These are phyloP conservation scores for Melanchra persicariae DNA, from an alignment of 2,888 invertebrate species.

Conservation along the genomic window DNA sequence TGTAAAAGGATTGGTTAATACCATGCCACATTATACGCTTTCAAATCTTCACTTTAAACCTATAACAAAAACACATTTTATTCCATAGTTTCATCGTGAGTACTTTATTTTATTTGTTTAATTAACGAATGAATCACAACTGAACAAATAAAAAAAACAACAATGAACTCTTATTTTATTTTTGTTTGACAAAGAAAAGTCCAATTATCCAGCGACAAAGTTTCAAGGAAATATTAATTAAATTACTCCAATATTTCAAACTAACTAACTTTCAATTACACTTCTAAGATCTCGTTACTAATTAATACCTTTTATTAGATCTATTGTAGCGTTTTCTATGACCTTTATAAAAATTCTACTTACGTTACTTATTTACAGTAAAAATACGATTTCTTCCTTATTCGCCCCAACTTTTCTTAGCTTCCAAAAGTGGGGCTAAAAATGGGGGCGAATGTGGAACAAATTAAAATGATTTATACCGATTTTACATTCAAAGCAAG, in stretches of 20 bases:
- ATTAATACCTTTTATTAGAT: conserved; percentile 37
- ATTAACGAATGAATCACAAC: not conserved
- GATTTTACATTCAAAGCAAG: conserved; percentile 59
- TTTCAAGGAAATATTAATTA: conserved; percentile 40
- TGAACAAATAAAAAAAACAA: conserved; percentile 5
- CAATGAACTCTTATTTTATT: conserved; percentile 27
- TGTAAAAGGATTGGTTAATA: not conserved
- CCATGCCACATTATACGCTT: not conserved
- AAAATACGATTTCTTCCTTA: conserved; percentile 23
- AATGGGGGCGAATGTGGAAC: too few relatives aligned
- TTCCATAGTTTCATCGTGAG: conserved; percentile 50
- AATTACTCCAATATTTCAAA: conserved; percentile 48
- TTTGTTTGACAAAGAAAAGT: conserved; percentile 35
- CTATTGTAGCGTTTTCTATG: conserved; percentile 19
- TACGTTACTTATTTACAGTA: conserved; percentile 52
- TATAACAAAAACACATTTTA: conserved; percentile 60
- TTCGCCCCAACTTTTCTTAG: not conserved
- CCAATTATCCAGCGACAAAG: conserved; percentile 31
- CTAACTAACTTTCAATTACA: conserved; percentile 44
- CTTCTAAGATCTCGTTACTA: conserved; percentile 38
- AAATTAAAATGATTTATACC: conserved; percentile 11
- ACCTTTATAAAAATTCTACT: conserved; percentile 43
- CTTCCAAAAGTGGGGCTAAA: not conserved
- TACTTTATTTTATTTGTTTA: not conserved
- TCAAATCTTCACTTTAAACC: conserved; percentile 14